Evolutionary conservation across 2,797 vertebrate species (phyloP), one percentile per base, ranked within the genome.

Genomic region (Pachyuromys duprasi): DNA sequence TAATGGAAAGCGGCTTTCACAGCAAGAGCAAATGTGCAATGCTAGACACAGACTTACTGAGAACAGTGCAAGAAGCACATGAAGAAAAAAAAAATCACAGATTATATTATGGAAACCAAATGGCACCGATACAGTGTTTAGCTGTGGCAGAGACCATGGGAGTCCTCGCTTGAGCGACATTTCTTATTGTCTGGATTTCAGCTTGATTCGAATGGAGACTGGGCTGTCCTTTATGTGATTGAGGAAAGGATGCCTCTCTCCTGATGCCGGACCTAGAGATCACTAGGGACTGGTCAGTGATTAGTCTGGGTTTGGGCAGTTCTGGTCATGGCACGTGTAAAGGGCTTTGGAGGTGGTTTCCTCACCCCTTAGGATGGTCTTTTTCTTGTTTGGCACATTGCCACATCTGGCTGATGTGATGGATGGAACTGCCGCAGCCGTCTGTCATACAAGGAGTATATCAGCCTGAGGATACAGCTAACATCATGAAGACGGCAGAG

Each of bases 21-120:
- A 65, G 45, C 24, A 28, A 69, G 5, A 70, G 36, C 36, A 70
- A 83, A 63, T 17, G 17, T 24, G 31, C 28, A 75, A 53, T 22
- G 62, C n/a, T 39, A 76, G 65, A 26, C 75, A 63, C 20, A 72
- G 67, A 69, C 39, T 93, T 69, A 60, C 49, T 55, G 62, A 92
- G 70, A n/a, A n/a, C 0, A n/a, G 22, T 17, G 1, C 28, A 26
- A 69, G 42, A 69, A 33, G 36, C 14, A 3, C 3, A 42, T 9
- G 79, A 67, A 57, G 60, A 49, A 49, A 49, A 45, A 93, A 84
- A 84, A 89, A 75, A 75, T 17, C 3, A 17, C 33, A 49, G 8
- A 55, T 65, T 69, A 76, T 12, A 49, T 36, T 18, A 79, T 1
- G 15, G 33, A 75, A 36, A 17, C 20, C 28, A 63, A 86, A 39